Evolutionary conservation across 2,888 invertebrate species (phyloP).

Genomic region (Crepidodera aurea): DNA sequence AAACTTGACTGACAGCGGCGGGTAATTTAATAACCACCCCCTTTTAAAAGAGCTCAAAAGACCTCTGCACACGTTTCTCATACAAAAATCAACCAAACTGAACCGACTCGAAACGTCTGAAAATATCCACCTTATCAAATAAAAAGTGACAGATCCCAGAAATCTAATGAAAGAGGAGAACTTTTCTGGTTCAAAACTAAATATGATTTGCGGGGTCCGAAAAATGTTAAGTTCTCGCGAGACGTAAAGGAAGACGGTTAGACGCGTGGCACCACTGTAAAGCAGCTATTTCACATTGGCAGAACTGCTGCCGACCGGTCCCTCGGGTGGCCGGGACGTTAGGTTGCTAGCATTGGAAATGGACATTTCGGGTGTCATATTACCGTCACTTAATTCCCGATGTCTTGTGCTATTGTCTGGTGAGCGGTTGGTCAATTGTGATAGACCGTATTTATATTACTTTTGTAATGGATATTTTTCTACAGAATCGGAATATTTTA

Average conservation of each 20-base stretch:
- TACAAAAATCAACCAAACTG: conserved; percentile 35
- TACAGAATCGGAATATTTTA: too few species aligned
- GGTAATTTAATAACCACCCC: conserved; percentile 31
- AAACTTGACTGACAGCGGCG: conserved; percentile 24
- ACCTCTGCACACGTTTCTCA: conserved; percentile 24
- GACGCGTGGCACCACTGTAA: conserved; percentile 56
- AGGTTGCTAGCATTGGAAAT: conserved; percentile 44
- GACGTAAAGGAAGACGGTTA: conserved; percentile 55
- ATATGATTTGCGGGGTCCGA: conserved; percentile 53
- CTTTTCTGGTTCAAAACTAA: conserved; percentile 48
- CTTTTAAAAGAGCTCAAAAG: conserved; percentile 16
- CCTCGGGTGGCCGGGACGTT: conserved; percentile 45
- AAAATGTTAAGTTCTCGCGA: conserved; percentile 52
- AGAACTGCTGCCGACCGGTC: conserved; percentile 32
- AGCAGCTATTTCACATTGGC: conserved; percentile 47
- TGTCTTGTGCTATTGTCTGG: conserved; percentile 52
- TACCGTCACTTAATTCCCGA: conserved; percentile 60
- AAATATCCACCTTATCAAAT: conserved; percentile 46
- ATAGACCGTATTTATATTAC: background rate
- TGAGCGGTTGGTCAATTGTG: conserved; percentile 10
- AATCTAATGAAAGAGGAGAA: conserved; percentile 43
- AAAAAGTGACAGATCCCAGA: conserved; percentile 44
- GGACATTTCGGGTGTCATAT: conserved; percentile 60
- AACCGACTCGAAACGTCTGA: conserved; percentile 41
- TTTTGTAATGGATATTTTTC: too few species aligned